Evolutionary conservation across 2,797 vertebrate genomes (phyloP), one percentile per base, ranked within the genome.

Genomic region (Tenualosa thibaudeaui): DNA sequence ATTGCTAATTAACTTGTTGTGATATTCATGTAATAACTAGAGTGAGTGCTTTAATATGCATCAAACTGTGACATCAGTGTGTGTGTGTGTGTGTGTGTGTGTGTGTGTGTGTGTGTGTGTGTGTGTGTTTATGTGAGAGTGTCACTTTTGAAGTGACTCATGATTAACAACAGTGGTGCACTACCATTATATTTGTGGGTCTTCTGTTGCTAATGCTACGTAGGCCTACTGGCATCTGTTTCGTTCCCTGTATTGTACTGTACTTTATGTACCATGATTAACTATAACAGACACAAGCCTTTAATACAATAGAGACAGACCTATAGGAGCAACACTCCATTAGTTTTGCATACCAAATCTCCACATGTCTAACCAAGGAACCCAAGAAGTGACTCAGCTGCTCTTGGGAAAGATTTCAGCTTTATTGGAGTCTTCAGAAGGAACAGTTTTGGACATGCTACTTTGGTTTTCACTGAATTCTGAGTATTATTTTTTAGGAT

Each of bases 61-160:
- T 78, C 84, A 26, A 82, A 82, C 82, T 40, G 31, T n/a, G n/a
- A 62, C 58, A 24, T 62, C 58, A 9, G 68, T 75, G 13, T 75
- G 68, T 43, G 68, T 37, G 68, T 75, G 68, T 17, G 13, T 75
- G 13, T 75, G 65, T 68, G 26, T 37, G 65, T 37, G 65, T 68
- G 65, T 31, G 24, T 68, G 65, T 17, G 24, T 68, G 62, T 31
- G 62, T 62, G 12, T 3, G 58, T 60, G 58, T n/a, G 58, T 22
- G 17, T n/a, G 58, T 60, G 58, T 60, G 58, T 60, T 8, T 60
- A 15, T 60, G 58, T 60, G 58, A 7, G 60, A 1, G 62, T 68
- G 65, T 10, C n/a, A 24, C 58, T 60, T 60, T 60, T 8, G 0
- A 1, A 24, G 56, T 62, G 22, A 24, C 24, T 62, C n/a, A 24